Evolutionary conservation across 1,140 invertebrate species (phyloP), one percentile per base, ranked within the genome.

Genomic region (Popillia japonica): DNA sequence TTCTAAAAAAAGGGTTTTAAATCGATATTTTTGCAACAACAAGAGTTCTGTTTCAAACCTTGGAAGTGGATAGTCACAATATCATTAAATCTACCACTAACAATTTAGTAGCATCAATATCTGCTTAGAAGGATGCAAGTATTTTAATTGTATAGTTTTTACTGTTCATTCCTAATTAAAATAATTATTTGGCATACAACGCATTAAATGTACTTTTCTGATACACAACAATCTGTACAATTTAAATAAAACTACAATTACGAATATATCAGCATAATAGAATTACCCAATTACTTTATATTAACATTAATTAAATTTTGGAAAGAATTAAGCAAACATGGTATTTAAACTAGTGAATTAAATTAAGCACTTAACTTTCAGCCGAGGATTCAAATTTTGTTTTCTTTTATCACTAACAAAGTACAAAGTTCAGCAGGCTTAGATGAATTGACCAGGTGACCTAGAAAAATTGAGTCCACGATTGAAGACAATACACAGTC

Each of bases 371-470:
- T 55, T 55, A 55, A 55, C 2, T 17, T 14, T n/a, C 14, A 3
- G 11, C 17, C 14, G 48, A 17, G 48, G 48, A 55, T n/a, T 55
- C 48, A 55, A 55, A 55, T 61, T n/a, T 64, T 68, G n/a, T 34
- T 10, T 75, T 42, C n/a, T 75, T 22, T 72, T 40, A 14, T 72
- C 9, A 6, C 74, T 23, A 27, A 40, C 20, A 42, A 75, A 27
- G 22, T n/a, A 40, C 48, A 61, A 40, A 76, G 40, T 48, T 23
- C 27, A 6, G 8, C 23, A 55, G 3, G n/a, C 11, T 22, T 76
- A 59, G 10, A 48, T 34, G 27, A 68, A 68, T 68, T 68, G 61
- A 68, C 61, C 61, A 68, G 22, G 20, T 68, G 61, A 68, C 61
- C 61, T 34, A 68, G 10, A 68, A 68, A 68, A 68, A 68, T 68